These are phyloP conservation scores for Pyrochroa serraticornis DNA, from an alignment of 2,888 invertebrate genomes.

Conservation along the genomic window DNA sequence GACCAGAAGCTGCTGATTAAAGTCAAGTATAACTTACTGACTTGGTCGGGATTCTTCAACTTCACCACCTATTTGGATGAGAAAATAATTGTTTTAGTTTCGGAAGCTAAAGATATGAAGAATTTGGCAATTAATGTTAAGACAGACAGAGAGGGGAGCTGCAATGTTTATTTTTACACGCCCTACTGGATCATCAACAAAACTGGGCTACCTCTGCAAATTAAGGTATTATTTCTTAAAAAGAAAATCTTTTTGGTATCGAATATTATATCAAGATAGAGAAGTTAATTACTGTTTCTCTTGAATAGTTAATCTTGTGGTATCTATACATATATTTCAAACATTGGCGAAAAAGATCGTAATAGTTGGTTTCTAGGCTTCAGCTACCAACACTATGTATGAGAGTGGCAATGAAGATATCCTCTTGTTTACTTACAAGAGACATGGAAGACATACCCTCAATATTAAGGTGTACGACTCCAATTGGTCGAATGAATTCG, in stretches of 20 bases:
- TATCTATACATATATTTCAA: no score
- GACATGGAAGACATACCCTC: slow-evolving; percentile 60
- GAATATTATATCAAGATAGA: no score
- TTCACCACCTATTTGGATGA: slow-evolving; percentile 70
- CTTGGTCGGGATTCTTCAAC: slow-evolving; percentile 75
- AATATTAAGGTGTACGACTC: slow-evolving; percentile 67
- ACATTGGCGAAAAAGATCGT: not conserved
- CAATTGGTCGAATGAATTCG: slow-evolving; percentile 69
- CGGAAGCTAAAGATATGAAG: slow-evolving; percentile 70
- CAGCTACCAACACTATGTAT: slow-evolving; percentile 66
- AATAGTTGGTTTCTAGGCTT: slow-evolving; percentile 60
- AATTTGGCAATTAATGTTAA: slow-evolving; percentile 72
- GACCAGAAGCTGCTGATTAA: slow-evolving; percentile 61
- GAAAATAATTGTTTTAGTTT: slow-evolving; percentile 55
- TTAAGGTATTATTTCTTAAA: slow-evolving; percentile 62
- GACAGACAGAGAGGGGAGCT: slow-evolving; percentile 67
- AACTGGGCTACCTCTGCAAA: slow-evolving; percentile 80
- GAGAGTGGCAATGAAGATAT: slow-evolving; percentile 66
- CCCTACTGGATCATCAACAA: slow-evolving; percentile 92
- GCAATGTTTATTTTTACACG: slow-evolving; percentile 73
- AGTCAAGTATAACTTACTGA: slow-evolving; percentile 67
- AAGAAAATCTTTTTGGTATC: no score
- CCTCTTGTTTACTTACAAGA: slow-evolving; percentile 70
- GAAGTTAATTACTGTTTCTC: no score
- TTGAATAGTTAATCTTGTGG: no score